Conservation (phyloP, 2,888 invertebrate genomes). For the Heterodera filipjevi region DNA sequence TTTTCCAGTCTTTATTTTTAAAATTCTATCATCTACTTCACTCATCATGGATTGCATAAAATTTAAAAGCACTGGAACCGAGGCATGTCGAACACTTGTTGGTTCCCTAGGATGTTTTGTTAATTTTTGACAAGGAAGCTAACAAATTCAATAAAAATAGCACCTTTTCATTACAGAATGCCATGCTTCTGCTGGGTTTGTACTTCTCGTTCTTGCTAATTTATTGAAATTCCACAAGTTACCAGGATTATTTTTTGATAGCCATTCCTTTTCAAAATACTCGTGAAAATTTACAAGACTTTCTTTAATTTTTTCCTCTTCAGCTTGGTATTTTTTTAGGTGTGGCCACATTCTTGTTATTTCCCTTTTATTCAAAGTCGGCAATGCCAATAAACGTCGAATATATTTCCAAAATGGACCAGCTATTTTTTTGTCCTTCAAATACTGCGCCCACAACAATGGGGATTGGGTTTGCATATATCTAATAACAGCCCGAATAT, state of each 20-base stretch:
- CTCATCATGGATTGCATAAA: too few species aligned
- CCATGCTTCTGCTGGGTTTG: background rate
- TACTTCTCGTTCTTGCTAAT: background rate
- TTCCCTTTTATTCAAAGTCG: background rate
- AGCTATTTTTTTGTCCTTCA: background rate
- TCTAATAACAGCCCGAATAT: background rate
- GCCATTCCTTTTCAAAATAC: background rate
- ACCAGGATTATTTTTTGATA: background rate
- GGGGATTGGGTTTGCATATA: background rate
- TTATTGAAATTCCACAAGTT: background rate
- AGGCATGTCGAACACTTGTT: too few species aligned
- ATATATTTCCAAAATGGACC: background rate
- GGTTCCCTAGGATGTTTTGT: too few species aligned
- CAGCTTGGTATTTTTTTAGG: background rate
- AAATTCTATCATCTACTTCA: too few species aligned
- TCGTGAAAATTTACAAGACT: background rate
- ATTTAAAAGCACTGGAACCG: too few species aligned
- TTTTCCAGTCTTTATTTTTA: too few species aligned
- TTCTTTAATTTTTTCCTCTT: background rate
- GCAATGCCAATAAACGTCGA: background rate
- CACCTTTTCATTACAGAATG: background rate
- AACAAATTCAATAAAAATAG: background rate
- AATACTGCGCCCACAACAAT: background rate
- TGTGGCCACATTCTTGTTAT: background rate
- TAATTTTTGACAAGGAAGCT: too few species aligned